Percentiles rank a stretch among this genome's conserved stretches.
These are phyloP conservation scores for Rhegmatorhina hoffmannsi DNA, from an alignment of 2,113 vertebrate genomes.

Conservation along the genomic window DNA sequence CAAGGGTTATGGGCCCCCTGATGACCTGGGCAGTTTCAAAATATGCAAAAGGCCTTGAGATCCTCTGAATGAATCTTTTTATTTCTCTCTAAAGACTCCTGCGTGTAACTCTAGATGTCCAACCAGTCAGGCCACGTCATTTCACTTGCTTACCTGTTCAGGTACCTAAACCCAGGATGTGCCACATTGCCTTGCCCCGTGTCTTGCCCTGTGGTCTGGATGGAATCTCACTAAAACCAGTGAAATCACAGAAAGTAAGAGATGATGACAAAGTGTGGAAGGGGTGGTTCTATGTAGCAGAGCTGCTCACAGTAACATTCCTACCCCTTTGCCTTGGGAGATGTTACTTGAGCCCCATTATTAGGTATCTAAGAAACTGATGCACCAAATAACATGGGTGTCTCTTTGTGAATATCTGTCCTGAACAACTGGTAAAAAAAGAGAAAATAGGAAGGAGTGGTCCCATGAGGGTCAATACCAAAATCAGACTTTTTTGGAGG, in stretches of 20 bases:
- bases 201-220: not conserved
- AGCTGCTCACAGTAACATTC: not conserved
- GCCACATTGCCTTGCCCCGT: accelerated
- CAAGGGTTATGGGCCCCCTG: not conserved
- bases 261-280: not conserved
- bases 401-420: not conserved
- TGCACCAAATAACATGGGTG: accelerated
- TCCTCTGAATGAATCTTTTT: not conserved
- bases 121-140: not conserved
- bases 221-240: not conserved
- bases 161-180: not conserved
- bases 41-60: not conserved
- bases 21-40: not conserved
- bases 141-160: not conserved
- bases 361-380: not conserved
- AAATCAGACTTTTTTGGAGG: not conserved
- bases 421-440: not conserved
- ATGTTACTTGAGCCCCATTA: not conserved
- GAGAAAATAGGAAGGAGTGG: not conserved
- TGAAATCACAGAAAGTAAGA: not conserved
- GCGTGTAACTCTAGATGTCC: not conserved
- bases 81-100: not conserved
- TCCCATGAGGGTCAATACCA: not conserved
- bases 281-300: not conserved
- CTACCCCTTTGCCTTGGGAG: not conserved